phyloP scores from a whole-genome alignment of 2,113 vertebrate species.

The Pseudorhombus dupliciocellatus region DNA sequence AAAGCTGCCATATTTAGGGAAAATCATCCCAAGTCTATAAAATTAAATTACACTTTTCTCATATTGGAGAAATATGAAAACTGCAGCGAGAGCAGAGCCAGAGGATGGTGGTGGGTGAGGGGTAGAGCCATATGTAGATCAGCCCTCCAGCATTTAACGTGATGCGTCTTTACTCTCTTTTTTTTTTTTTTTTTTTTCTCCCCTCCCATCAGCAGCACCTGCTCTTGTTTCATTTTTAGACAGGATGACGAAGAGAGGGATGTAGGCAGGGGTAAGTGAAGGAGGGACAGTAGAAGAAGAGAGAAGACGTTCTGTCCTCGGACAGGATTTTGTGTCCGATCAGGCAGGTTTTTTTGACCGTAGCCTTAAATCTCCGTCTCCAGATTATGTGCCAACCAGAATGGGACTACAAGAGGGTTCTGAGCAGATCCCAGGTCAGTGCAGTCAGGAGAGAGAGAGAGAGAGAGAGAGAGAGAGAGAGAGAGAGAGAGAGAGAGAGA shows the following conservation, averaged over 20 bases:
- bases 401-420: slow-evolving; percentile 63
- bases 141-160: slow-evolving; percentile 47
- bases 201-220: slow-evolving; percentile 49
- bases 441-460: not conserved
- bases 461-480: not conserved
- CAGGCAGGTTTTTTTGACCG: slow-evolving; percentile 32
- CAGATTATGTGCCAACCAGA: slow-evolving; percentile 63
- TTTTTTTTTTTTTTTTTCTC: slow-evolving; percentile 37
- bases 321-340: not conserved
- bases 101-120: slow-evolving; percentile 9
- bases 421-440: slow-evolving; percentile 69
- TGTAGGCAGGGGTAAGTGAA: slow-evolving; percentile 33
- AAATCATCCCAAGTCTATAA: slow-evolving; percentile 23
- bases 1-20: slow-evolving; percentile 1
- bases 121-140: slow-evolving; percentile 54
- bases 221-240: slow-evolving; percentile 72
- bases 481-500: not conserved
- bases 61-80: slow-evolving; percentile 38
- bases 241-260: slow-evolving; percentile 32
- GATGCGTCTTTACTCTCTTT: slow-evolving; percentile 48
- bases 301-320: slow-evolving; percentile 7
- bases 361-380: slow-evolving; percentile 41
- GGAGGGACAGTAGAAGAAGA: slow-evolving; percentile 10
- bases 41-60: slow-evolving; percentile 44
- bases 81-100: slow-evolving; percentile 2